Evolutionary conservation across 1,140 invertebrate species (phyloP), one percentile per base, ranked within the genome.

Genomic region (Monomorium pharaonis): DNA sequence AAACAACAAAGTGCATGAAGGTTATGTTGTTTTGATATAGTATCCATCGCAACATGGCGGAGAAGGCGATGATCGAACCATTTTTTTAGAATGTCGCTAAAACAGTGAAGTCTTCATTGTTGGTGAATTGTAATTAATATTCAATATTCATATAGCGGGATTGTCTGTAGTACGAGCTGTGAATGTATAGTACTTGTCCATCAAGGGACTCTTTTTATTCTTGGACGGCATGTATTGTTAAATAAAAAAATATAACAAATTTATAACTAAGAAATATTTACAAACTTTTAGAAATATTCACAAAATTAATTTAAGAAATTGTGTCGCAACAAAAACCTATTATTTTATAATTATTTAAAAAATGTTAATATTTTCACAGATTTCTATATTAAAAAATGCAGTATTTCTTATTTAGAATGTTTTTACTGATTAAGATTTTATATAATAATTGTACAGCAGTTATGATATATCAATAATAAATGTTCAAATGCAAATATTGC

Each of bases 91-190:
- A 91, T 93, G 91, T 87, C 89, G 92, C 92, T 69, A 87, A 91
- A 92, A 92, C 92, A 92, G 92, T 90, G 88, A 91, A 92, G 94
- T 95, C 92, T 94, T 92, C 91, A 95, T 94, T 95, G 94, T 94
- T 93, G 92, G 91, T 87, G 93, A 94, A 94, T 94, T 91, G 90
- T 92, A 95, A 95, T 95, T 94, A 95, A 95, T 95, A 95, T 95
- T 95, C n/a, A n/a, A n/a, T n/a, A n/a, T 95, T 95, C 94, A 95
- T 95, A 95, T 94, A 91, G 88, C 90, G 91, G 89, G 88, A 95
- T 95, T 95, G 94, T 95, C 91, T 86, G 88, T 93, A 94, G 93
- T 91, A 63, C 93, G 89, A 91, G 89, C 70, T 87, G 91, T 86
- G 84, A 93, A 90, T 84, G 81, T 90, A 60, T 37, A 37, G 5